Evolutionary conservation across 2,113 vertebrate genomes (phyloP).

Genomic region (Oxygymnocypris stewartii): DNA sequence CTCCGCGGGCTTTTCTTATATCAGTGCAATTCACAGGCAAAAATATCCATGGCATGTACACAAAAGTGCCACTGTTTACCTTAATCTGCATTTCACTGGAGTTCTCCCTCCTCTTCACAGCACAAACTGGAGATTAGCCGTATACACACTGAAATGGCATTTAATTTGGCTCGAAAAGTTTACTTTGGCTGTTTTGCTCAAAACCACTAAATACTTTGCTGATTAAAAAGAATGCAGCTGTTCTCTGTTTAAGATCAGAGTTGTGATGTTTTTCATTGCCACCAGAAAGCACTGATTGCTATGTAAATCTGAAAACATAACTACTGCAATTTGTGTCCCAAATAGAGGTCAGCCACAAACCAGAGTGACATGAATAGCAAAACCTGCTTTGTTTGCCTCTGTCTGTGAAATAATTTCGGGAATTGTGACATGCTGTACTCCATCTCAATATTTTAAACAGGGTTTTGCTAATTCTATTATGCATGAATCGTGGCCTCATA

Average conservation of each 20-base stretch:
- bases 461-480: neutral
- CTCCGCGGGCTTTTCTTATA: slow-evolving; percentile 19
- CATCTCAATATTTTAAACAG: neutral
- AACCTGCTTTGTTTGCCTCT: neutral
- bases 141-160: slow-evolving; percentile 59
- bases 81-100: slow-evolving; percentile 58
- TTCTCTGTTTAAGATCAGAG: neutral
- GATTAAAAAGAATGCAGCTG: neutral
- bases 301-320: neutral
- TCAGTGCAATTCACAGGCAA: slow-evolving; percentile 14
- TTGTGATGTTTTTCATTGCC: neutral
- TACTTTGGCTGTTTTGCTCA: neutral
- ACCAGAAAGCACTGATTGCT: neutral
- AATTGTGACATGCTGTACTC: neutral
- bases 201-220: neutral
- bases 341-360: neutral
- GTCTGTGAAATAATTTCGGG: neutral
- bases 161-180: neutral
- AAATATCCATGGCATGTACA: slow-evolving; percentile 38
- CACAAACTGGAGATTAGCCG: slow-evolving; percentile 41
- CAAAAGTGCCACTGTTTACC: slow-evolving; percentile 47
- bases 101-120: slow-evolving; percentile 41
- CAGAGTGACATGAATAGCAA: neutral
- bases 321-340: neutral
- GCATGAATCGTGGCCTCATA: neutral